phyloP scores from a whole-genome alignment of 2,797 vertebrate species.

The Alosa sapidissima region DNA sequence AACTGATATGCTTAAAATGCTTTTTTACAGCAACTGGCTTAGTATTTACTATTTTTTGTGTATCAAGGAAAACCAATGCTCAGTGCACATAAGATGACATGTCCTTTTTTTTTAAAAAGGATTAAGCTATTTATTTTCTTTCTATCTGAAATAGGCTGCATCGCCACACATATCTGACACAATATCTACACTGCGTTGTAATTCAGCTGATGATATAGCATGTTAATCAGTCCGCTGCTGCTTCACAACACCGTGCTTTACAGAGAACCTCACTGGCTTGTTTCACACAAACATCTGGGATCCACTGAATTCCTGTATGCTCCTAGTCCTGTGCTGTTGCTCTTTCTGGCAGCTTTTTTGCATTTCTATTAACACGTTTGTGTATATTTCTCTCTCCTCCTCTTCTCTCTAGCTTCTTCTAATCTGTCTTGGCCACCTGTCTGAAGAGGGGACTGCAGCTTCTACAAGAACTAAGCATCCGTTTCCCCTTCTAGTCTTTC shows the following conservation, averaged over 20 bases:
- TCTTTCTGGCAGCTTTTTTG: slow-evolving; percentile 57
- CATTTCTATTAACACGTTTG: slow-evolving; percentile 79
- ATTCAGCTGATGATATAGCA: neutral
- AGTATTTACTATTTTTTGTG: neutral
- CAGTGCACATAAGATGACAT: neutral
- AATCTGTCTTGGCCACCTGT: slow-evolving; percentile 91
- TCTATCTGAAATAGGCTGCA: neutral
- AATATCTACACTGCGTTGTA: neutral
- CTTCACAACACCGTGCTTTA: neutral
- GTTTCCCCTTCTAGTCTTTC: slow-evolving; percentile 76
- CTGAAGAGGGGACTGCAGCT: slow-evolving; percentile 93
- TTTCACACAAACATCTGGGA: neutral
- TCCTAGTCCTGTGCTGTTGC: slow-evolving; percentile 35
- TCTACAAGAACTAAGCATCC: slow-evolving; percentile 87
- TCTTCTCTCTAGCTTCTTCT: slow-evolving; percentile 89
- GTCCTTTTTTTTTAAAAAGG: neutral
- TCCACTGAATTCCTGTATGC: neutral
- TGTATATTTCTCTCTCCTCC: slow-evolving; percentile 82
- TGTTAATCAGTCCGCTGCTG: neutral
- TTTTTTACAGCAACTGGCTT: slow-evolving; percentile 25
- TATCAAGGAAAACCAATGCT: neutral
- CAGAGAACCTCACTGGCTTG: neutral
- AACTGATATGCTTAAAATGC: slow-evolving; percentile 19
- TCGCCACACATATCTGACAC: neutral
- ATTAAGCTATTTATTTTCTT: slow-evolving; percentile 26